Conservation (phyloP, 1,140 invertebrate genomes). For the Cardiocondyla obscurior region DNA sequence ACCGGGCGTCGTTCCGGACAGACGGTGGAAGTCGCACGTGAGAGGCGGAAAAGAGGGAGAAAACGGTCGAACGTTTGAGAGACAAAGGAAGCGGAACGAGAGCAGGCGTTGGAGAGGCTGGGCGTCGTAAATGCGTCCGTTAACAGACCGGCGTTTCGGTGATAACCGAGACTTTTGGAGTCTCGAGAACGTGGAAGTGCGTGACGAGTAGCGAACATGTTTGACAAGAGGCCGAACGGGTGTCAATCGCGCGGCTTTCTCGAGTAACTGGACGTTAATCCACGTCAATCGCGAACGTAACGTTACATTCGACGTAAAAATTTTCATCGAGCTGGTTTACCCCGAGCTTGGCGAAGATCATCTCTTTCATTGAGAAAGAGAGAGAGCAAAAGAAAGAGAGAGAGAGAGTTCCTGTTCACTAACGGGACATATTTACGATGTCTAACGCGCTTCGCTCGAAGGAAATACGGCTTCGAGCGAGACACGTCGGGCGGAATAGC, state of each 20-base stretch:
- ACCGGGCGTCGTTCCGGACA: no score
- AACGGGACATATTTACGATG: neutral
- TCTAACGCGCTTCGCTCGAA: neutral
- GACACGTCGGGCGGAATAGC: neutral
- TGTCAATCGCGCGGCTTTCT: neutral
- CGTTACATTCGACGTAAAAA: neutral
- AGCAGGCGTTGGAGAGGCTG: neutral
- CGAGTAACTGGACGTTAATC: neutral
- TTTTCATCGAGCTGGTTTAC: no score
- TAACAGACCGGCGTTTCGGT: neutral
- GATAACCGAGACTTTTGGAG: no score
- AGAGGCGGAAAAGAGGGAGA: neutral
- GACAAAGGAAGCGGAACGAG: neutral
- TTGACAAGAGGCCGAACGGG: neutral
- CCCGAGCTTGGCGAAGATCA: no score
- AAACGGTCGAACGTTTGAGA: neutral
- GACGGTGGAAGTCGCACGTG: neutral
- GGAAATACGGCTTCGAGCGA: conserved; percentile 24
- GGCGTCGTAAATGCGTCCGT: neutral
- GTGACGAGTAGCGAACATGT: neutral
- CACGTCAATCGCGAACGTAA: neutral
- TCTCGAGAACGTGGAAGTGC: neutral
- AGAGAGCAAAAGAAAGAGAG: no score
- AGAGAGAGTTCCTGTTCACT: neutral
- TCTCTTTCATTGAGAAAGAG: no score